Percentiles rank a stretch among this genome's conserved stretches.
Conservation (phyloP, 2,113 vertebrate species). For the Laticauda laticaudata region DNA sequence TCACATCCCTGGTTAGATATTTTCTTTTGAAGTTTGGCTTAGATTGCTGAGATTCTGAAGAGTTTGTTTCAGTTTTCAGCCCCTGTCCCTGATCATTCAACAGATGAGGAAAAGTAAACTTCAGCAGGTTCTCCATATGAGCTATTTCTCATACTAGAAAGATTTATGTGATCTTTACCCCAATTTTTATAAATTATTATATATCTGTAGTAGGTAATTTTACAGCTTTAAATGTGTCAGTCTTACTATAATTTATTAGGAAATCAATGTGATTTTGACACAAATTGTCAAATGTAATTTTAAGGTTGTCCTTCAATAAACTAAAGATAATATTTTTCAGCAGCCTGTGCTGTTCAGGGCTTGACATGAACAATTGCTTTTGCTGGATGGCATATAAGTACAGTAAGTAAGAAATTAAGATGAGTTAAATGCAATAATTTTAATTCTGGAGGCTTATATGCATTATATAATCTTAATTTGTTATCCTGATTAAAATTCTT, state of each 20-base stretch:
- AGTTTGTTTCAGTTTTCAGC: not conserved
- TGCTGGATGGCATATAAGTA: not conserved
- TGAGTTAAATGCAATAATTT: not conserved
- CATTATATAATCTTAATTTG: not conserved
- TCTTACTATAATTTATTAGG: not conserved
- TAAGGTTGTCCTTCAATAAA: not conserved
- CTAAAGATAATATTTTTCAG: not conserved
- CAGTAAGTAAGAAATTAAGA: not conserved
- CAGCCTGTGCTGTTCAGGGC: not conserved
- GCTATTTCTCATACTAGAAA: not conserved
- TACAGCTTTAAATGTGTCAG: not conserved
- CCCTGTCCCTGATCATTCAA: not conserved
- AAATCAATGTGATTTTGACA: not conserved
- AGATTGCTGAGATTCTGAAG: not conserved
- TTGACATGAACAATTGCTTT: not conserved
- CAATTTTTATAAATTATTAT: not conserved
- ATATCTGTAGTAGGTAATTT: not conserved
- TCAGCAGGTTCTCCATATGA: not conserved
- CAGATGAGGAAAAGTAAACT: not conserved
- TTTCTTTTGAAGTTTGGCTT: not conserved
- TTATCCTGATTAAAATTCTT: not conserved
- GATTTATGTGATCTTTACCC: not conserved
- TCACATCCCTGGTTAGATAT: not conserved
- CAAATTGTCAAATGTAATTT: not conserved
- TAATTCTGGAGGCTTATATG: not conserved